Percentiles rank a stretch among this genome's conserved stretches.
These are phyloP conservation scores for Augochlorella aurata DNA, from an alignment of 2,888 invertebrate species.

Conservation along the genomic window DNA sequence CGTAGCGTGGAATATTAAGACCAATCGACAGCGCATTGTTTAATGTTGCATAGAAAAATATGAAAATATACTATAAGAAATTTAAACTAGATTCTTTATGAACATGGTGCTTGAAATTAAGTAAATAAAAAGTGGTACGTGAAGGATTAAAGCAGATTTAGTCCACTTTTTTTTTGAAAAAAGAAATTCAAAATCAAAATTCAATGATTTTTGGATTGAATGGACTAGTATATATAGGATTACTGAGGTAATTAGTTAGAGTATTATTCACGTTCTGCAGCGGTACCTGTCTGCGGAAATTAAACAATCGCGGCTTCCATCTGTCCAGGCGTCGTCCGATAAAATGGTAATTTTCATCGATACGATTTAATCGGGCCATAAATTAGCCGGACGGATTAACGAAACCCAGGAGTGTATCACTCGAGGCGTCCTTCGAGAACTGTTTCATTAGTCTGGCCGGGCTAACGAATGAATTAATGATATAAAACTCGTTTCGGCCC, in stretches of 20 bases:
- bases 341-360: constrained; percentile 55
- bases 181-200: too few species aligned
- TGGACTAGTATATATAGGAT: too few species aligned
- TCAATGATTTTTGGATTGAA: too few species aligned
- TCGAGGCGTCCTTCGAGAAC: constrained; percentile 24
- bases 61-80: neutral
- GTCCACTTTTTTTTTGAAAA: too few species aligned
- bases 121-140: too few species aligned
- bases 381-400: constrained; percentile 57
- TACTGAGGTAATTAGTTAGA: too few species aligned
- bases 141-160: too few species aligned
- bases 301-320: constrained; percentile 37
- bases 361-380: constrained; percentile 55
- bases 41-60: neutral
- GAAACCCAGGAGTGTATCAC: constrained; percentile 46
- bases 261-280: constrained; percentile 4
- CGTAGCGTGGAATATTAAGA: neutral
- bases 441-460: constrained; percentile 47
- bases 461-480: constrained; percentile 52
- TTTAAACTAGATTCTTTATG: too few species aligned
- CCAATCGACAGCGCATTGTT: neutral
- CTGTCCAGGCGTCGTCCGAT: constrained; percentile 32
- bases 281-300: constrained; percentile 32
- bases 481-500: constrained; percentile 50
- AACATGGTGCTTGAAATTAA: too few species aligned